Evolutionary conservation across 2,888 invertebrate genomes (phyloP), one percentile per base, ranked within the genome.

Genomic region (Tenthredo scrophulariae): DNA sequence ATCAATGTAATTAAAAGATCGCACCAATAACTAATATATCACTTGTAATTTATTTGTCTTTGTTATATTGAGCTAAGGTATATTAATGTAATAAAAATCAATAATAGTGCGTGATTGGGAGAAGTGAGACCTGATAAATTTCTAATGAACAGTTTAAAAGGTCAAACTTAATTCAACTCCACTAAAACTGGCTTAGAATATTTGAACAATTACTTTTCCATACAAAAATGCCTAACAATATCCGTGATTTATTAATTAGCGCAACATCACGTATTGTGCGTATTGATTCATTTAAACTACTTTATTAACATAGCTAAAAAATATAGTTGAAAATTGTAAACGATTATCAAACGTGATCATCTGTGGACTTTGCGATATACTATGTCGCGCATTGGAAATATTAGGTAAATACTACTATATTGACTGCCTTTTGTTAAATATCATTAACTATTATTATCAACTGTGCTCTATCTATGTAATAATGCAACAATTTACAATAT

Each of bases 281-380:
- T 54, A 15, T 29, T 33, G 6, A 29, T 77, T 50, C 18, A 26
- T 77, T 77, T 54, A 26, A 77, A 77, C 54, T 77, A 54, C 54
- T 54, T 50, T 54, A 77, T 77, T 77, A 77, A 77, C 77, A 77
- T 77, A 33, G 13, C 77, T 77, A 77, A 18, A 80, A 80, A 80
- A 80, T 80, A 80, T 80, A 58, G 46, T 77, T 77, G 33, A 29
- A 40, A 77, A 33, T n/a, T 77, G 46, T 54, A 54, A 77, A 77
- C 26, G 22, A 77, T 77, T 50, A 54, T 77, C 77, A 80, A 80
- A 80, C 62, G 10, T 58, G 79, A 80, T 80, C 10, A 80, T 80
- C 5, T 62, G 62, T 80, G 62, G 58, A 80, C 62, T 62, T 13
- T 22, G 58, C 54, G 58, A 79, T n/a, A 80, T 9, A 37, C 10